Evolutionary conservation across 2,113 vertebrate genomes (phyloP).

Genomic region (Strix aluco): DNA sequence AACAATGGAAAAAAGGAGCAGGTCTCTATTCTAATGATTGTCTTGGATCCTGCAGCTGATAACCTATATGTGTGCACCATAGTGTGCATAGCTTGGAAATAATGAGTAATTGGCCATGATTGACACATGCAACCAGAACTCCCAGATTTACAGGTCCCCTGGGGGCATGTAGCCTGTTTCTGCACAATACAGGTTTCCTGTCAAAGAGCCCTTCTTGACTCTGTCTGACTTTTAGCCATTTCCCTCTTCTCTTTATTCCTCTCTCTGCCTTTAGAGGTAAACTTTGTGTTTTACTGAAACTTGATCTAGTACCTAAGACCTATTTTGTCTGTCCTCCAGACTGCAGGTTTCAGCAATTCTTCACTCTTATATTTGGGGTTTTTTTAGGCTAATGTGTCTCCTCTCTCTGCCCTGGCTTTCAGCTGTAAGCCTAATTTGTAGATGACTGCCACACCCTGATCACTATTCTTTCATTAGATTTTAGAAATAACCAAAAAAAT

Average conservation of each 20-base stretch:
- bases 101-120: neutral
- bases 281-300: neutral
- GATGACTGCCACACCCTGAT: neutral
- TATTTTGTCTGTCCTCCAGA: neutral
- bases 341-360: neutral
- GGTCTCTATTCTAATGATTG: neutral
- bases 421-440: neutral
- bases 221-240: neutral
- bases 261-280: neutral
- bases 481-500: neutral
- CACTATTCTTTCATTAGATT: neutral
- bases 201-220: neutral
- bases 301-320: neutral
- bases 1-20: neutral
- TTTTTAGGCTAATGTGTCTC: neutral
- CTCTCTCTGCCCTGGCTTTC: neutral
- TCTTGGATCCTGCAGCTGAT: neutral
- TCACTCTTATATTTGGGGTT: neutral
- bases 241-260: neutral
- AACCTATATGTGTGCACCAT: neutral
- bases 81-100: neutral
- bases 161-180: neutral
- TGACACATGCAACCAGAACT: neutral
- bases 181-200: neutral
- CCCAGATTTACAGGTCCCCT: neutral